These are phyloP conservation scores for Neoaliturus tenellus DNA, from an alignment of 2,888 invertebrate genomes.

Conservation along the genomic window DNA sequence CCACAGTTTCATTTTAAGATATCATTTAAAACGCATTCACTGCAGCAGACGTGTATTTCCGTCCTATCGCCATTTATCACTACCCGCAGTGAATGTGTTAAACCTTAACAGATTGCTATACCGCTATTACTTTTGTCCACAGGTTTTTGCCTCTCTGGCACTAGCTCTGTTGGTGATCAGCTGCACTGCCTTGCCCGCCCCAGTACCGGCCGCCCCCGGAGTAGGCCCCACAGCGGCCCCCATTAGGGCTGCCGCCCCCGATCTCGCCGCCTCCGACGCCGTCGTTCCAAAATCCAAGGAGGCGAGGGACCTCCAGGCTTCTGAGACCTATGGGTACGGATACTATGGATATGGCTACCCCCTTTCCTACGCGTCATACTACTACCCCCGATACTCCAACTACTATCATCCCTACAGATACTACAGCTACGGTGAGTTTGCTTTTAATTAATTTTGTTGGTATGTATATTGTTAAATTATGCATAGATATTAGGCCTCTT, in stretches of 20 bases:
- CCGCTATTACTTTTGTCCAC: neutral
- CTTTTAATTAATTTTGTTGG: neutral
- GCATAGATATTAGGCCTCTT: no score
- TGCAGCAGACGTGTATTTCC: no score
- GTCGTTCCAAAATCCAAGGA: neutral
- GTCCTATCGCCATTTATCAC: no score
- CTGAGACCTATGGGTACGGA: constrained; percentile 42
- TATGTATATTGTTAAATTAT: neutral
- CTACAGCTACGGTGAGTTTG: constrained; percentile 12
- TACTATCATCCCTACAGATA: constrained; percentile 12
- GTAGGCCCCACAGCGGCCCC: neutral
- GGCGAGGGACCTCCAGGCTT: constrained; percentile 33
- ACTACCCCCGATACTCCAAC: constrained; percentile 18
- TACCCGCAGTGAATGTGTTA: no score
- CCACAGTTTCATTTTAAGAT: no score
- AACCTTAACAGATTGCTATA: no score
- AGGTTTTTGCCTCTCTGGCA: constrained; percentile 12
- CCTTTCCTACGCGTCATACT: constrained; percentile 9
- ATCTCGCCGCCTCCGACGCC: neutral
- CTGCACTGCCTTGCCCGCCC: neutral
- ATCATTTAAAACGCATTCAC: no score
- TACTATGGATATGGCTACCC: constrained; percentile 27
- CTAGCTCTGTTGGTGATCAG: constrained; percentile 24
- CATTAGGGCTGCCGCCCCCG: neutral
- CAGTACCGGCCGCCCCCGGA: neutral